A percentile compares a stretch with the other conserved stretches of the same genome.
Evolutionary conservation across 2,888 invertebrate genomes (phyloP).

Genomic region (Dasysyrphus tricinctus): DNA sequence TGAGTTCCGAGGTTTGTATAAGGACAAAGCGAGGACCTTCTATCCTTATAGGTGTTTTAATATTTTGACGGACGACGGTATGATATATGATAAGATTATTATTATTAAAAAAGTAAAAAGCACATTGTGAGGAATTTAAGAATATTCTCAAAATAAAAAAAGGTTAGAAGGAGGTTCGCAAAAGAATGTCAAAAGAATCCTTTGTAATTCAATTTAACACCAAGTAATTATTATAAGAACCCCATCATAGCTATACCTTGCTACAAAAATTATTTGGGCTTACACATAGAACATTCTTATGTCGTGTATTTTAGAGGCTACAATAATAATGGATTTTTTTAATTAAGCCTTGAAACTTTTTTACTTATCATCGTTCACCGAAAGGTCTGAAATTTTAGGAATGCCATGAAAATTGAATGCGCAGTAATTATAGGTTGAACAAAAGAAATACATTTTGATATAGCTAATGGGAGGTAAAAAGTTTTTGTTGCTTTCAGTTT

Average conservation of each 20-base stretch:
- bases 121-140: background rate
- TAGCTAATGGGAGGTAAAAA: background rate
- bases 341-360: background rate
- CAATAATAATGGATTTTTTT: constrained; percentile 9
- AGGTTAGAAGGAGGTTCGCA: background rate
- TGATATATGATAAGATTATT: background rate
- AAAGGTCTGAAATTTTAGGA: too few species aligned
- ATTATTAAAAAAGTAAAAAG: background rate
- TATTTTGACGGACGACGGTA: constrained; percentile 11
- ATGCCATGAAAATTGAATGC: too few species aligned
- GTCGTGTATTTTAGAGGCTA: background rate
- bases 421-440: background rate
- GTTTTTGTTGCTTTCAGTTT: background rate
- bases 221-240: background rate
- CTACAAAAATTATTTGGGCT: background rate
- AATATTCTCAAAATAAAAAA: background rate
- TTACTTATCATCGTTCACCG: background rate
- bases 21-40: too few species aligned
- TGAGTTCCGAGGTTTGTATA: background rate
- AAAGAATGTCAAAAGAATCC: constrained; percentile 1
- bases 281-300: background rate
- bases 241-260: background rate
- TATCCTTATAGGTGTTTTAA: background rate
- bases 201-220: constrained; percentile 27
- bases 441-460: background rate